Base-by-base conservation (phyloP, 2,113 vertebrate genomes). In the Daboia siamensis region DNA sequence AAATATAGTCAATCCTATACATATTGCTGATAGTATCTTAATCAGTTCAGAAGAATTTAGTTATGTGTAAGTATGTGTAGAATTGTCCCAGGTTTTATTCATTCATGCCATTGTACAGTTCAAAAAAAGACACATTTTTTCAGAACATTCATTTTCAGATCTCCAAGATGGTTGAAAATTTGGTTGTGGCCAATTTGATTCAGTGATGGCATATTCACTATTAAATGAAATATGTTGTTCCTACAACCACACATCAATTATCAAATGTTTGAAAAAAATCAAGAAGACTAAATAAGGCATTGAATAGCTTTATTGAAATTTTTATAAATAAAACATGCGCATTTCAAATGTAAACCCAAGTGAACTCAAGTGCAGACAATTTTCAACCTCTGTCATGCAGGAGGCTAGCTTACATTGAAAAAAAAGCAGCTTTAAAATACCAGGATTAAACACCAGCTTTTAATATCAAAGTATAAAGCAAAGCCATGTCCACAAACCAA, bases 281-380 rank as follows among this genome's bases (percentile, higher is more conserved):
- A 89, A 95, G 95, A 90, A 95, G 96, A 97, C 97, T 94, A 96
- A 96, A 88, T 97, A 98, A 98, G 98, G 98, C 98, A 98, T 98
- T 98, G 98, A 98, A 99, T 98, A 99, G 98, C 98, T 99, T 99
- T 99, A 99, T 99, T 99, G 98, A 99, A 99, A 98, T 98, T 98
- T 99, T 98, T 99, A 99, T 99, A 99, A 99, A 99, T 99, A 99
- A 92, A 99, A 99, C 99, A 99, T 99, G 99, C 99, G 99, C 98
- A 98, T 98, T 98, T 99, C 98, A 99, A 99, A 99, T 99, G 99
- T 99, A 99, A 99, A 99, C 99, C 98, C 98, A 99, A 98, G 98
- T 99, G 98, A 99, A 99, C 98, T 98, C 98, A 98, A 99, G 99
- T 99, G 99, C 98, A 98, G 98, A 98, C 98, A 99, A 99, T 98